phyloP scores from a whole-genome alignment of 2,797 vertebrate genomes.

The Scomberomorus guttatus region DNA sequence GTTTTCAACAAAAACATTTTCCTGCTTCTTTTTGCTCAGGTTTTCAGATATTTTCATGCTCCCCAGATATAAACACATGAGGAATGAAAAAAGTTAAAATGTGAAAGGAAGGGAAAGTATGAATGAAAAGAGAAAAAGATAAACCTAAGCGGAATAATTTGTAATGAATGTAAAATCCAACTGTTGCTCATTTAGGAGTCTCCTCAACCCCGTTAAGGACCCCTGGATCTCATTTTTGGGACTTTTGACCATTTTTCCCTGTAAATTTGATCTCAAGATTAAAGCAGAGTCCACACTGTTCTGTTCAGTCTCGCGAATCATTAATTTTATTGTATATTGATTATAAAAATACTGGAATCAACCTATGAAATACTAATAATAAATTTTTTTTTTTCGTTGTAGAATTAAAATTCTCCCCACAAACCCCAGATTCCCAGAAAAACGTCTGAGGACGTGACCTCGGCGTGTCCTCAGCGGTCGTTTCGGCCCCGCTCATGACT shows the following conservation, averaged over 20 bases:
- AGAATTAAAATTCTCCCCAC: background rate
- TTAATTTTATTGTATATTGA: background rate
- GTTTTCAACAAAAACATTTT: slow-evolving; percentile 52
- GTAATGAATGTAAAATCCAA: background rate
- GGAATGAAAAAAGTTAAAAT: background rate
- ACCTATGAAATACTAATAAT: background rate
- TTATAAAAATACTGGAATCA: background rate
- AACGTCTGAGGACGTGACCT: background rate
- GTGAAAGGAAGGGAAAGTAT: too few relatives aligned
- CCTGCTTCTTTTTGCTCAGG: too few relatives aligned
- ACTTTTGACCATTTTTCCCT: too few relatives aligned
- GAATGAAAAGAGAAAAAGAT: too few relatives aligned
- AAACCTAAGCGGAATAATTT: background rate
- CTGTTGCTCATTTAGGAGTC: background rate
- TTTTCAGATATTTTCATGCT: background rate
- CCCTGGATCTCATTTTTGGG: too few relatives aligned
- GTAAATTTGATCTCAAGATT: background rate
- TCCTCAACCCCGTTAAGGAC: too few relatives aligned
- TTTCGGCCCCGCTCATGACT: slow-evolving; percentile 3
- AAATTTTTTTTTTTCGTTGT: background rate
- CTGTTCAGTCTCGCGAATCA: too few relatives aligned
- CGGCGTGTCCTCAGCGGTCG: background rate
- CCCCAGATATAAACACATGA: background rate
- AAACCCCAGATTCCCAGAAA: background rate
- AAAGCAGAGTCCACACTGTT: too few relatives aligned